Evolutionary conservation across 2,113 vertebrate species (phyloP), one percentile per base, ranked within the genome.

Genomic region (Silurus glanis): DNA sequence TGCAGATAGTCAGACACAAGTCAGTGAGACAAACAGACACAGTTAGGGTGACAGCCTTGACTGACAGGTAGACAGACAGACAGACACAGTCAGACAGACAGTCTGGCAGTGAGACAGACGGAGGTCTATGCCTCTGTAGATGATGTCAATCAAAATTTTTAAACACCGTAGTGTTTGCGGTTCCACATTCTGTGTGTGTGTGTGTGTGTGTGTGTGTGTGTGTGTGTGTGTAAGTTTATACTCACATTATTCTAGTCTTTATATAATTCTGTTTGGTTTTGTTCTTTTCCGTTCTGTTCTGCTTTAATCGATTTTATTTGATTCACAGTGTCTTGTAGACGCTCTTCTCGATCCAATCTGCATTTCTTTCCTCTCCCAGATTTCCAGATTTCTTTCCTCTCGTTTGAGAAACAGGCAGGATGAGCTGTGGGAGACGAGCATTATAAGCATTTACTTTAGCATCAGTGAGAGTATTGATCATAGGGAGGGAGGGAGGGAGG

Each of bases 381-480:
- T 71, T 71, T 69, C 25, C 12, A 76, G 5, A 25, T 78, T 78
- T 55, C 25, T 25, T 14, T 79, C 7, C 1, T 28, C 25, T 17
- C 1, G 25, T 25, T 28, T 28, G n/a, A 56, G n/a, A 59, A 17
- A 37, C 10, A 58, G 4, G 3, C 23, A 7, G 76, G 45, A 4
- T 6, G 82, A 56, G 16, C 16, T 17, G n/a, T 8, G 61, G 61
- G 25, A 51, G 59, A 49, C 5, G 0, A 37, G 25, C 19, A 17
- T 80, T n/a, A 75, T 66, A 47, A 58, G 25, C 6, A 9, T 83
- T 45, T 10, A 47, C 14, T n/a, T 59, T 61, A 49, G 37, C 53
- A 37, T 83, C 53, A 67, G 49, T n/a, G n/a, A 75, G 69, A 17
- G 83, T 84, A 84, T 84, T 58, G 83, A 84, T 83, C 28, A 7